These are phyloP conservation scores for Eospalax fontanierii DNA, from an alignment of 2,797 vertebrate genomes.

Conservation along the genomic window DNA sequence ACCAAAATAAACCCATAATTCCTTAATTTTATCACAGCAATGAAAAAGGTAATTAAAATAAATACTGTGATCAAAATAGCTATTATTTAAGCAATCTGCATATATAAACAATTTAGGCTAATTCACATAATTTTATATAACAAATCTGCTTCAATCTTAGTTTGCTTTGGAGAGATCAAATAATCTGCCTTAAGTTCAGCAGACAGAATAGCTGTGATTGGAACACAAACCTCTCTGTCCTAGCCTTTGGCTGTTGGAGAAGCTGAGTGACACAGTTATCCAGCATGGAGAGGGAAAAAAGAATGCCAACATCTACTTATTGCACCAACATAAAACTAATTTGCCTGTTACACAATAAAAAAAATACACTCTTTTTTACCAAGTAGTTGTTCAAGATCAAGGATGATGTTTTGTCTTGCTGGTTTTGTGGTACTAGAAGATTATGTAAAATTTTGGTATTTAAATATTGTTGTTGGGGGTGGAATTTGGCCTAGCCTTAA, in stretches of 20 bases:
- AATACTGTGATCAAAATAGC: conserved; percentile 20
- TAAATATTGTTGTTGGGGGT: neutral
- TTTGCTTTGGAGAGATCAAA: too few species aligned
- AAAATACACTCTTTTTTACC: conserved; percentile 37
- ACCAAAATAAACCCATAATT: neutral
- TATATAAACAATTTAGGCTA: neutral
- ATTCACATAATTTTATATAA: conserved; percentile 32
- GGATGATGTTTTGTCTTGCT: neutral
- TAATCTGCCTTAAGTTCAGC: neutral
- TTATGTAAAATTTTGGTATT: conserved; percentile 57
- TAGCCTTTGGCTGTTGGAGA: neutral
- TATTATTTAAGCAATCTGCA: conserved; percentile 50
- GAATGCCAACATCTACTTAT: neutral
- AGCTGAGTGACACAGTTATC: neutral
- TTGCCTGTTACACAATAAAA: conserved; percentile 39
- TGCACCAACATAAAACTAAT: neutral
- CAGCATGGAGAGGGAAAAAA: neutral
- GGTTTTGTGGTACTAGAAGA: neutral
- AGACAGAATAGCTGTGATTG: neutral
- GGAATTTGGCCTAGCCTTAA: neutral
- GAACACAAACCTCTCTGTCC: neutral
- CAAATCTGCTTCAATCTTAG: neutral
- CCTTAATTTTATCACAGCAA: neutral
- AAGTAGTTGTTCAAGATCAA: neutral
- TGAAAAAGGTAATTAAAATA: neutral